A percentile compares a stretch with the other conserved stretches of the same genome.
Evolutionary conservation across 2,888 invertebrate genomes (phyloP).

Genomic region (Amphimallon solstitiale): DNA sequence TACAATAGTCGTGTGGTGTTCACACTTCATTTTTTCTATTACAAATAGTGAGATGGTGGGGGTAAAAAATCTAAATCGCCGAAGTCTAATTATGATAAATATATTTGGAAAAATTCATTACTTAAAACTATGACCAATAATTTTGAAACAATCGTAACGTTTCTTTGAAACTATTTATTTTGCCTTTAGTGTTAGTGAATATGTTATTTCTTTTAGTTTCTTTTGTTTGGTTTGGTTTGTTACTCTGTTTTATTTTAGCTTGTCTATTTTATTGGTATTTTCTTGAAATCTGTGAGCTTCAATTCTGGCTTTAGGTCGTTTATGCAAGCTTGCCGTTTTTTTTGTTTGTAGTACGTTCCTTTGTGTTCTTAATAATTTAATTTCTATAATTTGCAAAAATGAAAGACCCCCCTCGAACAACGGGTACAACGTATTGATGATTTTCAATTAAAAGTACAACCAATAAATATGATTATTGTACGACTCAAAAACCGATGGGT

Average conservation of each 20-base stretch:
- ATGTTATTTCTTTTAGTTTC: background rate
- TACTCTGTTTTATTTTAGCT: constrained; percentile 17
- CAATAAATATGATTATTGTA: background rate
- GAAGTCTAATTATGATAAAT: too few relatives aligned
- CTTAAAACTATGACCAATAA: too few relatives aligned
- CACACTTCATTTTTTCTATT: too few relatives aligned
- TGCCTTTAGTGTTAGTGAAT: background rate
- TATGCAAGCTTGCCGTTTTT: constrained; percentile 19
- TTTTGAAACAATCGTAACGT: too few relatives aligned
- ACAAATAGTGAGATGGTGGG: too few relatives aligned
- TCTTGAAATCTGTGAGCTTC: constrained; percentile 13
- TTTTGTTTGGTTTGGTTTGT: constrained; percentile 16
- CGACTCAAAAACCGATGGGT: background rate
- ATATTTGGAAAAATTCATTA: too few relatives aligned
- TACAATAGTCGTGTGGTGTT: too few relatives aligned
- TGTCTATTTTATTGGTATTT: constrained; percentile 5
- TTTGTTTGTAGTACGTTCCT: background rate
- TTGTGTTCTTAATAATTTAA: background rate
- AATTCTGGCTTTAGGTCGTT: constrained; percentile 11
- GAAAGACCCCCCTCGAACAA: background rate
- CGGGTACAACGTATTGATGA: constrained; percentile 23
- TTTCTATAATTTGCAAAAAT: background rate
- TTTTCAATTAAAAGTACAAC: background rate
- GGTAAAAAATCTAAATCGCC: too few relatives aligned
- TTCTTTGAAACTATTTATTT: background rate